A percentile compares a stretch with the other conserved stretches of the same genome.
phyloP scores from a whole-genome alignment of 2,113 vertebrate genomes.

The Oreochromis tanganicae region DNA sequence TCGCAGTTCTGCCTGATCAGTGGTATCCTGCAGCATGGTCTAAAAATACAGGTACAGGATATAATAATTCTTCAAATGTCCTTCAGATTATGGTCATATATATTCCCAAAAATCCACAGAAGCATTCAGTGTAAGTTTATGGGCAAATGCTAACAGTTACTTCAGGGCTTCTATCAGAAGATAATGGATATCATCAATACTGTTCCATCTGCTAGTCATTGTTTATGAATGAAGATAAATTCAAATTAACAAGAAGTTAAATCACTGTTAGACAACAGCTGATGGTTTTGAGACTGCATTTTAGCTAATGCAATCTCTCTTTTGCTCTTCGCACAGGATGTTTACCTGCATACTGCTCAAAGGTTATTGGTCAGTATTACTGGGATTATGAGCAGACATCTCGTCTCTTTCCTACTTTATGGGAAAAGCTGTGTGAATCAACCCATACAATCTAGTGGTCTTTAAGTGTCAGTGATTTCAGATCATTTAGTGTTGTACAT shows the following conservation, averaged over 20 bases:
- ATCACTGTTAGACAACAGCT: neutral
- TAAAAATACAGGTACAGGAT: slow-evolving; percentile 48
- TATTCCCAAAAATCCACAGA: neutral
- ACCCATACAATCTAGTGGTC: neutral
- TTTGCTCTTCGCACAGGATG: neutral
- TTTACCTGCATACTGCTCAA: neutral
- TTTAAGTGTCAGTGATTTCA: neutral
- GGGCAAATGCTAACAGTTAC: neutral
- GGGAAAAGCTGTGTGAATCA: neutral
- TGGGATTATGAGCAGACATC: neutral
- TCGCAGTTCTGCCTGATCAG: slow-evolving; percentile 87
- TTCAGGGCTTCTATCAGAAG: neutral
- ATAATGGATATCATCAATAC: neutral
- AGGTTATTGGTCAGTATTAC: neutral
- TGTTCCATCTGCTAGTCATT: neutral
- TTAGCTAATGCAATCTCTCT: neutral
- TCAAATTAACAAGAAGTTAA: neutral
- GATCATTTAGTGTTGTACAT: neutral
- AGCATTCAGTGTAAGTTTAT: neutral
- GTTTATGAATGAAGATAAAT: neutral
- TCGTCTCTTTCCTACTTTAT: neutral
- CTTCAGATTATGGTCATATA: neutral
- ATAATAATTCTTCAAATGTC: neutral
- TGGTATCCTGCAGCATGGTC: slow-evolving; percentile 84
- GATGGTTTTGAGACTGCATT: neutral